Percentiles rank a stretch among this genome's conserved stretches.
Conservation (phyloP, 37 sponge, comb jelly and placozoan species). For the Spongilla lacustris region DNA sequence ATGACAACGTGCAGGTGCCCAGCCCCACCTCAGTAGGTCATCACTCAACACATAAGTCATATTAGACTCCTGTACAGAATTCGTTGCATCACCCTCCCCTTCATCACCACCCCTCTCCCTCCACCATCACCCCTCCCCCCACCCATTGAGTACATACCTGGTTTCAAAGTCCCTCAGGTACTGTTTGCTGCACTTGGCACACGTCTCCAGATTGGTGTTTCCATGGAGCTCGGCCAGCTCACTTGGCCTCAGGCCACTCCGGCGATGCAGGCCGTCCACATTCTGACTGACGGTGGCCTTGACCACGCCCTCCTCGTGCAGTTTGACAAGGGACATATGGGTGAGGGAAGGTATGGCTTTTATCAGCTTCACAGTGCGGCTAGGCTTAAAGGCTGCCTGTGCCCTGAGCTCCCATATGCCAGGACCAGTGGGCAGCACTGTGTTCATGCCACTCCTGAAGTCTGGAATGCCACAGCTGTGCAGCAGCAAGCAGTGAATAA, state of each 20-base stretch:
- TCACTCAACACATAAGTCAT: too few relatives aligned
- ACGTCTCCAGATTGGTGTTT: slow-evolving; percentile 89
- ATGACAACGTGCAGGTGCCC: too few relatives aligned
- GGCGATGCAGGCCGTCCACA: slow-evolving; percentile 85
- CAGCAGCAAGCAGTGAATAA: too few relatives aligned
- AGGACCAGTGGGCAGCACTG: slow-evolving; percentile 90
- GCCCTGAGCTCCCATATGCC: slow-evolving; percentile 89
- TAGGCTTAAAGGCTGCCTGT: slow-evolving; percentile 21
- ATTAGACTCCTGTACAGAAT: too few relatives aligned
- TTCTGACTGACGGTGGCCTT: slow-evolving; percentile 87
- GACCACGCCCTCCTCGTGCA: slow-evolving; percentile 73
- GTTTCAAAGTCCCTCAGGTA: slow-evolving; percentile 90
- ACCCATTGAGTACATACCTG: slow-evolving; percentile 23
- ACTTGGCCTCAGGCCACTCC: slow-evolving; percentile 71
- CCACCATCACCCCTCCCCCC: too few relatives aligned
- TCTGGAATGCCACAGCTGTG: slow-evolving; percentile 90
- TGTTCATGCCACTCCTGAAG: slow-evolving; percentile 91
- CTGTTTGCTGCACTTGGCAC: slow-evolving; percentile 74
- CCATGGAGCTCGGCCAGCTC: slow-evolving; percentile 90
- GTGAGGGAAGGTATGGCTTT: slow-evolving; percentile 77
- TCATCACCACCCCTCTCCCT: too few relatives aligned
- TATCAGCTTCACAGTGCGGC: slow-evolving; percentile 18
- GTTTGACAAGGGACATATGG: slow-evolving; percentile 87
- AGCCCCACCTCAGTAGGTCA: too few relatives aligned
- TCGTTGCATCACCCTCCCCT: too few relatives aligned